phyloP scores from a whole-genome alignment of 2,888 invertebrate genomes.

The Cremastinae sp. region DNA sequence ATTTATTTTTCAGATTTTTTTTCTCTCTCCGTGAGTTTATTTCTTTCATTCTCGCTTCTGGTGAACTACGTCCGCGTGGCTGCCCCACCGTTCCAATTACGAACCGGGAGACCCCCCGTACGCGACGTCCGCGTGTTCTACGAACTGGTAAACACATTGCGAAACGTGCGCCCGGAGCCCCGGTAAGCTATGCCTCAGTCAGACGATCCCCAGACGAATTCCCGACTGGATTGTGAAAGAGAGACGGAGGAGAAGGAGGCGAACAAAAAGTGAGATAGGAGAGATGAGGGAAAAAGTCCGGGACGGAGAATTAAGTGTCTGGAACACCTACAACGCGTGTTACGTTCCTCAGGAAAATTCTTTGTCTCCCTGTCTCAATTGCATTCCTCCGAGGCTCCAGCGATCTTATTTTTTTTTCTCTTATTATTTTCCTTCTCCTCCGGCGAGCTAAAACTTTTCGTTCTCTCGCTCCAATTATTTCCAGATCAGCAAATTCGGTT shows the following conservation, averaged over 20 bases:
- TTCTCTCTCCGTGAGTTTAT: conserved; percentile 45
- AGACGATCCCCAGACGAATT: conserved; percentile 34
- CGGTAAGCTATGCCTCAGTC: conserved; percentile 29
- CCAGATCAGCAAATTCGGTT: conserved; percentile 15
- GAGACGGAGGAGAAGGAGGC: conserved; percentile 3
- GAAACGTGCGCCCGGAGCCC: conserved; percentile 26
- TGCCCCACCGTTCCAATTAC: conserved; percentile 36
- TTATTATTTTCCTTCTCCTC: conserved; percentile 1
- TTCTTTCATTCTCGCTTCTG: conserved; percentile 46
- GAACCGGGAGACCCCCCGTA: not conserved
- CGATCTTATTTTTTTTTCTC: not conserved
- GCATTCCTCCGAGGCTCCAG: conserved; percentile 10
- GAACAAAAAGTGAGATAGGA: not conserved
- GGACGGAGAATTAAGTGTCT: conserved; percentile 50
- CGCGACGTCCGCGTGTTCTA: not conserved
- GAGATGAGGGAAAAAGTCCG: not conserved
- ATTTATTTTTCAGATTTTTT: conserved; percentile 5
- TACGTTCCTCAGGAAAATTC: conserved; percentile 12
- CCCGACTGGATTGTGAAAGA: conserved; percentile 5
- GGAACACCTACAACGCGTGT: conserved; percentile 43
- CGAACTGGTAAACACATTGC: conserved; percentile 42
- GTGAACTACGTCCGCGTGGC: conserved; percentile 8
- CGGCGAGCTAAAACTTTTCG: not conserved
- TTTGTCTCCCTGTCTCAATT: conserved; percentile 31
- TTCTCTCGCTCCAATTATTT: conserved; percentile 28